Base-by-base conservation (phyloP, 2,113 vertebrate species). In the Climacteris rufus region DNA sequence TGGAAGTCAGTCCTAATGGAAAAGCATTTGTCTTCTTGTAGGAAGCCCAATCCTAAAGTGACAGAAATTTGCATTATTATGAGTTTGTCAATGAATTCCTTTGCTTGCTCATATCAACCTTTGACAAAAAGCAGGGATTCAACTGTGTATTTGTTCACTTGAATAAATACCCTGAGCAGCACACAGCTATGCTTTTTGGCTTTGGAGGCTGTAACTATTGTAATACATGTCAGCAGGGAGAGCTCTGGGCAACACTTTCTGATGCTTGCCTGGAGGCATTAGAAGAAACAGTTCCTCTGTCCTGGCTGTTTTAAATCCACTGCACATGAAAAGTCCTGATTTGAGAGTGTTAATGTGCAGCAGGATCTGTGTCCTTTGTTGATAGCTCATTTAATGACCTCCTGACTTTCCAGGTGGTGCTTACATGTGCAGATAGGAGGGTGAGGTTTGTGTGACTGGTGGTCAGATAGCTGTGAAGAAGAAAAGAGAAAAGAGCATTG, bases 41-140 rank as follows among this genome's bases (percentile, higher is more conserved):
- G 24, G 30, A 94, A 94, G 85, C 68, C 45, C 25, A 96, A 80
- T 92, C 93, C 79, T 47, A 64, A 95, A 25, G 50, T 91, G 84
- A 71, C 59, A 80, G 86, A 90, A 77, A 95, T 91, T 42, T 89
- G 86, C 84, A 61, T 97, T 96, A 70, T 96, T 95, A 91, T 83
- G 71, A 82, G 66, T 61, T 81, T 97, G 95, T 94, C 97, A 97
- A 96, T 94, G 65, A 91, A 92, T 87, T 90, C 33, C 44, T 85
- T 91, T 28, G 3, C 80, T 76, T 83, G 44, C 83, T 90, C 31
- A 4, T 83, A 81, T 59, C 49, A 76, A n/a, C 84, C 49, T 88
- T 66, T 94, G 69, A 94, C 66, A 82, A 94, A 94, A 97, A 80
- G 42, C 72, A 68, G 31, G 21, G 33, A 44, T 94, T 91, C 66